Conservation (phyloP, 2,888 invertebrate genomes). For the Macropis europaea region DNA sequence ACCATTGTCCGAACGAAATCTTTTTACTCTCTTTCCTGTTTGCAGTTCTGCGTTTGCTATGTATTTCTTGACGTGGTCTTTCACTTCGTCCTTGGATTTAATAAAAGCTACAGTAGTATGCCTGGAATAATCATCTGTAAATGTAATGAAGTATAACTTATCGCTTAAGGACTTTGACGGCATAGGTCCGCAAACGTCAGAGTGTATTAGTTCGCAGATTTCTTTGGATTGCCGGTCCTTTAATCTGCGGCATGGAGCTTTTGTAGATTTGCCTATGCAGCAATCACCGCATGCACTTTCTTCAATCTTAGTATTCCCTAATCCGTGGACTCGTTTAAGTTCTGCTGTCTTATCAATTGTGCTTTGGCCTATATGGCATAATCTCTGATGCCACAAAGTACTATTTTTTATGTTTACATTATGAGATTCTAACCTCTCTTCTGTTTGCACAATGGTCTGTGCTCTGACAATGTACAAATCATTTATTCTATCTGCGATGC, state of each 20-base stretch:
- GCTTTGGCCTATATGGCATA: too few relatives aligned
- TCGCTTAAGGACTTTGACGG: background rate
- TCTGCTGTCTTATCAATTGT: too few relatives aligned
- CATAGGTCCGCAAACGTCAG: background rate
- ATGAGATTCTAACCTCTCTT: too few relatives aligned
- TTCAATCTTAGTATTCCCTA: background rate
- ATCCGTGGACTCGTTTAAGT: too few relatives aligned
- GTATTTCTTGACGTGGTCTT: background rate
- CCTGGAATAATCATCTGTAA: background rate
- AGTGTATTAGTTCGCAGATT: background rate
- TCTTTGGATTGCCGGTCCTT: background rate
- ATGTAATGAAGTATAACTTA: background rate
- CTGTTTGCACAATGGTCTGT: too few relatives aligned
- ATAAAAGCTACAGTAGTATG: background rate
- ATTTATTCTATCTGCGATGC: background rate
- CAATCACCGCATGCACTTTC: background rate
- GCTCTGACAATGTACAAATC: background rate
- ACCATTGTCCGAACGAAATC: background rate
- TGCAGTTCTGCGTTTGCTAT: background rate
- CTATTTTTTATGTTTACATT: too few relatives aligned
- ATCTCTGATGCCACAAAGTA: too few relatives aligned
- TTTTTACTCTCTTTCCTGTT: background rate
- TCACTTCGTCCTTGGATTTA: background rate
- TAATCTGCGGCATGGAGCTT: background rate
- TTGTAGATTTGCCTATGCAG: background rate